These are phyloP conservation scores for Perithous albicinctus DNA, from an alignment of 2,888 invertebrate genomes.

Conservation along the genomic window DNA sequence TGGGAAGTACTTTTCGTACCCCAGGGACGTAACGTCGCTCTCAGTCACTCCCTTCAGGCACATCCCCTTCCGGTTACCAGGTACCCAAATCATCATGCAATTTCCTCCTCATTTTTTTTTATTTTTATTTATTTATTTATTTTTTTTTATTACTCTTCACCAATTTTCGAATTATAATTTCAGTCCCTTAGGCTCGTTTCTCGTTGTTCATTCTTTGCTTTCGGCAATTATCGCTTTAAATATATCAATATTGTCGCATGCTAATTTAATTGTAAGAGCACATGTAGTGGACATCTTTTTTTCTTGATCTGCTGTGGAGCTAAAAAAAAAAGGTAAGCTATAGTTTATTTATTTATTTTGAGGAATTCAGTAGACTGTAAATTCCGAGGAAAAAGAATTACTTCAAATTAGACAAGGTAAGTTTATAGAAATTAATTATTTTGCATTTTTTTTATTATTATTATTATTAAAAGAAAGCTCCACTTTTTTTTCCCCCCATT, in stretches of 20 bases:
- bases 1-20: slow-evolving; percentile 85
- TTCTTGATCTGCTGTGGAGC: background rate
- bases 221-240: slow-evolving; percentile 1
- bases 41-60: slow-evolving; percentile 91
- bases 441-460: slow-evolving; percentile 20
- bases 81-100: slow-evolving; percentile 84
- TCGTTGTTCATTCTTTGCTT: slow-evolving; percentile 42
- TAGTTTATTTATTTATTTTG: background rate
- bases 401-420: slow-evolving; percentile 16
- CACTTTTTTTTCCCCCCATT: too few species aligned
- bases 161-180: slow-evolving; percentile 23
- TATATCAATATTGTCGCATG: slow-evolving; percentile 44
- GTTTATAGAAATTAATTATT: slow-evolving; percentile 23
- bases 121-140: too few species aligned
- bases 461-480: background rate
- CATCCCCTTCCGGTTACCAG: slow-evolving; percentile 91
- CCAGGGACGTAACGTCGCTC: slow-evolving; percentile 84
- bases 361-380: background rate
- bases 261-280: slow-evolving; percentile 16
- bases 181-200: slow-evolving; percentile 1
- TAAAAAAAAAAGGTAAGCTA: slow-evolving; percentile 42
- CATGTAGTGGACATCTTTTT: slow-evolving; percentile 5
- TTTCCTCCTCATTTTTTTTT: too few species aligned
- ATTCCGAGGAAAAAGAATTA: background rate
- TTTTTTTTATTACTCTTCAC: background rate